Percentiles rank a stretch among this genome's conserved stretches.
Evolutionary conservation across 2,113 vertebrate genomes (phyloP).

Genomic region (Paralichthys olivaceus): DNA sequence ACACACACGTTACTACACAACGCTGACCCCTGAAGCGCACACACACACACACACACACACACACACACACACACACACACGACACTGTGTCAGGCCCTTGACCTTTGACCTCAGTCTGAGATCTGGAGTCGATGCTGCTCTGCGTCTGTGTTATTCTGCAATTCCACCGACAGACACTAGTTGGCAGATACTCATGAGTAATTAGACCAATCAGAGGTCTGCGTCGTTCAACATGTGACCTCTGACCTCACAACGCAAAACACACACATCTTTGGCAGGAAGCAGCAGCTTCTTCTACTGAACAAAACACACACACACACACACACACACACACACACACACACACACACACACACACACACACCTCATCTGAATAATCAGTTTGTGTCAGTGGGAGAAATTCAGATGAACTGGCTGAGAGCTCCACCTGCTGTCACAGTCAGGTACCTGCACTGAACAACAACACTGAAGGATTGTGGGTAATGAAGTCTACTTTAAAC

Average conservation of each 20-base stretch:
- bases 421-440: slow-evolving; percentile 26
- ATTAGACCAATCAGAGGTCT: too few species aligned
- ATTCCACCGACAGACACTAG: too few species aligned
- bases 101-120: too few species aligned
- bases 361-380: neutral
- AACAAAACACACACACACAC: slow-evolving; percentile 32
- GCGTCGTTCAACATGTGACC: too few species aligned
- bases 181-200: too few species aligned
- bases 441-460: neutral
- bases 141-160: too few species aligned
- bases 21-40: slow-evolving; percentile 6
- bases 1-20: slow-evolving; percentile 20
- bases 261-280: slow-evolving; percentile 46
- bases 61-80: neutral
- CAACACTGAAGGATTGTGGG: slow-evolving; percentile 18
- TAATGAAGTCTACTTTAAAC: slow-evolving; percentile 7
- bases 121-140: too few species aligned
- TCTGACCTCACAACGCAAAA: neutral
- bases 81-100: neutral
- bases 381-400: neutral
- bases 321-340: neutral
- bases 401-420: neutral
- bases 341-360: slow-evolving; percentile 7
- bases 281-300: slow-evolving; percentile 60
- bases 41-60: slow-evolving; percentile 12